Conservation (phyloP, 1,140 invertebrate genomes). For the Apis mellifera region Amel_HAv3.1 CM009932.2:8804001-8804500, state of each 20-base stretch:
- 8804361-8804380: background rate
- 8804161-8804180: background rate
- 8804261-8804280: background rate
- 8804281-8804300: conserved; percentile 33
- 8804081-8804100: background rate
- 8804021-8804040: background rate
- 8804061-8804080: background rate
- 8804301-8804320: conserved; percentile 26
- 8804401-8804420: no score
- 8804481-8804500: no score
- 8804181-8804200: background rate
- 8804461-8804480: no score
- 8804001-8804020: background rate
- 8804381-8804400: no score
- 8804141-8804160: background rate
- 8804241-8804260: background rate
- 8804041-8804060: background rate
- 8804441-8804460: no score
- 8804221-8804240: background rate
- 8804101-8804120: background rate
- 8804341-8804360: background rate
- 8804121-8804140: background rate
- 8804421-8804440: no score
- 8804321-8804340: background rate
- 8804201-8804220: background rate